Base-by-base conservation (phyloP, 53 echinoderm and acorn worm genomes). In the Hippasteria phrygiana region DNA sequence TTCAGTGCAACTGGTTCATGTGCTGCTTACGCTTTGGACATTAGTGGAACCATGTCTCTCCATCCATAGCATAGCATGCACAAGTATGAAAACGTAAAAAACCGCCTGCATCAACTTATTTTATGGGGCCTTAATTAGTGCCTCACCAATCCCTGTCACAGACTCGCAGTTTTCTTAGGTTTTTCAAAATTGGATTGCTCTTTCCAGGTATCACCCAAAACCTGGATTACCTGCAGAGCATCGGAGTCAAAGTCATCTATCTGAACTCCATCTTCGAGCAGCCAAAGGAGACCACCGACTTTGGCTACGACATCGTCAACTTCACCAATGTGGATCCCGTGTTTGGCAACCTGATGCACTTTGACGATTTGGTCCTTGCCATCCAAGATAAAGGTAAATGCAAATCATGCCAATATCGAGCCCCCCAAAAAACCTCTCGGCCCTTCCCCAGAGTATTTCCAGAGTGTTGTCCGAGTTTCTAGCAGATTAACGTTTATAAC, bases 241-340 rank as follows among this genome's bases (percentile, higher is more conserved):
- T 95, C 41, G 88, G 92, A 2, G 92, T 91, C 45, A 88, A 91
- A 24, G 90, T 88, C 13, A 36, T 97, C 2, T 79, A 91, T 5
- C 63, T 97, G 34, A 93, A 72, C 63, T 91, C 94, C 50, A 92
- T 97, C 92, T 97, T 90, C 48, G 50, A 91, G 55, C 93, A 94
- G 55, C 70, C 62, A 12, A 80, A 89, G 16, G 72, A 28, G 11
- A 70, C 91, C 8, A 41, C 56, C 1, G 78, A 90, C 63, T 41
- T 90, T 10, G 93, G 94, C 66, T 89, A 95, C 53, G 92, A 95
- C 43, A 90, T 95, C 65, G 73, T 92, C 6, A 74, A 95, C 91
- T 95, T 93, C 89, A 88, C 37, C 62, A 87, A 90, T n/a, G 88
- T 97, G 18, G 97, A 97, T 73, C 36, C 47, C 8, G 51, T 32